Base-by-base conservation (phyloP, 2,797 vertebrate genomes). In the Enteromius afrohamiltoni region DNA sequence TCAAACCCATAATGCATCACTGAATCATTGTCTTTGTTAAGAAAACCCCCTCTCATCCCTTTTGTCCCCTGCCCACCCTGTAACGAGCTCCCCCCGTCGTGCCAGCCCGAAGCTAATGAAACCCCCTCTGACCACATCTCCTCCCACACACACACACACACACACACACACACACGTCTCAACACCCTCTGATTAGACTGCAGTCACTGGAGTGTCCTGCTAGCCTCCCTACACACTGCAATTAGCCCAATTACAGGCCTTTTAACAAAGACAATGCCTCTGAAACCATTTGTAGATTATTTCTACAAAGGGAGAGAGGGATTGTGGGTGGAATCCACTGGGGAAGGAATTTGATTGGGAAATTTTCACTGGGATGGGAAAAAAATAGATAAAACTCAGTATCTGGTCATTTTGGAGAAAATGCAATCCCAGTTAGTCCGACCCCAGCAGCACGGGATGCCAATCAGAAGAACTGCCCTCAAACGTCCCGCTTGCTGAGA, bases 181-280 rank as follows among this genome's bases (percentile, higher is more conserved):
- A 68, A 60, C 64, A 77, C 37, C 37, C 53, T 78, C 68, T 92
- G 89, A 91, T 92, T 93, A 93, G 89, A 84, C 67, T 81, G 85
- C 79, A 91, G 88, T 91, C 90, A 91, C 86, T 88, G 88, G 86
- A 90, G 88, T 90, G 90, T 90, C 92, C 90, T 88, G 88, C 90
- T 89, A 89, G 88, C 88, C 90, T 92, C 88, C 83, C 90, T 88
- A 85, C 85, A 86, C 82, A 64, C 69, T 82, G 85, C 91, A 93
- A 93, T 94, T 94, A 93, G 90, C 91, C 92, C 93, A 93, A 94
- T 94, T 93, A 92, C 89, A 85, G 79, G 86, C 77, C 88, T 89
- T 92, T 92, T 91, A 90, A 92, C 87, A 90, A 91, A 91, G 91
- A 91, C 90, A 91, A 87, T 90, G 89, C 91, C 81, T 89, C 86